Evolutionary conservation across 2,113 vertebrate genomes (phyloP).

Genomic region (Meleagris gallopavo): DNA sequence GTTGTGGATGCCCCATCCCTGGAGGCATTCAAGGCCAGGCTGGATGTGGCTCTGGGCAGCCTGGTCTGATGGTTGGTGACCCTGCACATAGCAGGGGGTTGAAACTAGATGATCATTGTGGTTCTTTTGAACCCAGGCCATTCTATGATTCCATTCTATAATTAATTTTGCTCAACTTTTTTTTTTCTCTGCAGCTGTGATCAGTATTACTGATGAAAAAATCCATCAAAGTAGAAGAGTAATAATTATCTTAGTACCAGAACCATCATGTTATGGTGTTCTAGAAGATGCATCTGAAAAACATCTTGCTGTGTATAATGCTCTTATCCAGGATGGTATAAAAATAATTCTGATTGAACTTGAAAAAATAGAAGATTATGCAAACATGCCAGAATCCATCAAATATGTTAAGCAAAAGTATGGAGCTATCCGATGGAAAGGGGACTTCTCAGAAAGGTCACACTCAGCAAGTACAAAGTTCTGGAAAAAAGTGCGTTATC

Average conservation of each 20-base stretch:
- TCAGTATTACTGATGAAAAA: constrained; percentile 74
- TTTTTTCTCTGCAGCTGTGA: constrained; percentile 67
- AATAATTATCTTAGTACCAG: constrained; percentile 84
- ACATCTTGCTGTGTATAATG: constrained; percentile 83
- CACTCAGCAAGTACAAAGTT: constrained; percentile 80
- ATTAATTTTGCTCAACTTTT: not conserved
- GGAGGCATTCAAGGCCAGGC: no score
- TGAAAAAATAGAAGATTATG: constrained; percentile 84
- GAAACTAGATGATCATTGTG: no score
- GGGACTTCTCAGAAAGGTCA: constrained; percentile 57
- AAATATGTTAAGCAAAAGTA: constrained; percentile 88
- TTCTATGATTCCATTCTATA: no score
- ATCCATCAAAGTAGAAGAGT: constrained; percentile 87
- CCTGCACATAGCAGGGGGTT: no score
- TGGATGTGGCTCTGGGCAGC: no score
- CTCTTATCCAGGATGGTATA: constrained; percentile 84
- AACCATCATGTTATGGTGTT: constrained; percentile 45
- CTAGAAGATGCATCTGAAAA: constrained; percentile 80
- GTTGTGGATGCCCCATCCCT: no score
- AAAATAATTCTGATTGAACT: constrained; percentile 91
- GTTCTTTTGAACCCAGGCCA: no score
- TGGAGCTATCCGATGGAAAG: constrained; percentile 86
- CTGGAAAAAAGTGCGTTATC: constrained; percentile 91
- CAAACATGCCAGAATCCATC: constrained; percentile 88
- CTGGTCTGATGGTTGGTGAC: no score